Evolutionary conservation across 2,888 invertebrate genomes (phyloP).

Genomic region (Masnerella sp.): DNA sequence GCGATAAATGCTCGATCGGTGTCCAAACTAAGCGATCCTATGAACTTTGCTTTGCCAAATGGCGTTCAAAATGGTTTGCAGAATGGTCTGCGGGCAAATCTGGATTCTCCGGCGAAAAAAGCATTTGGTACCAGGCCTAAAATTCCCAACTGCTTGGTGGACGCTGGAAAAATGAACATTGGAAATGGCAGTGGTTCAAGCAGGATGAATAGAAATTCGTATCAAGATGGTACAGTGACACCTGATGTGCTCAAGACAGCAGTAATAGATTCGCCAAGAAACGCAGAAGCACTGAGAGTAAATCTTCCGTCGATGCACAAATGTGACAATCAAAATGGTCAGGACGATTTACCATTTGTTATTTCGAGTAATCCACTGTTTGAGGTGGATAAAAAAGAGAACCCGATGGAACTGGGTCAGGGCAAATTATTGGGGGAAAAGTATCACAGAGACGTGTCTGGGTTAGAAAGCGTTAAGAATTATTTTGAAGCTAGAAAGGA

Average conservation of each 20-base stretch:
- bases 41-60: conserved; percentile 36
- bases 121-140: conserved; percentile 69
- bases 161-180: conserved; percentile 69
- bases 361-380: conserved; percentile 75
- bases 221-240: conserved; percentile 48
- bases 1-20: conserved; percentile 13
- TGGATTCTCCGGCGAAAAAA: conserved; percentile 46
- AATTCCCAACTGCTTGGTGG: conserved; percentile 61
- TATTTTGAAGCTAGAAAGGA: conserved; percentile 74
- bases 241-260: conserved; percentile 60
- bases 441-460: conserved; percentile 73
- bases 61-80: conserved; percentile 40
- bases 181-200: neutral
- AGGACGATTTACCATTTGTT: conserved; percentile 72
- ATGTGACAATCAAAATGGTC: conserved; percentile 69
- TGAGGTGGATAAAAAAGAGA: conserved; percentile 69
- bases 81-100: conserved; percentile 33
- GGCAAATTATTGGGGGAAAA: conserved; percentile 72
- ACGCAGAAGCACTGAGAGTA: conserved; percentile 69
- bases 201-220: conserved; percentile 53
- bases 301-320: conserved; percentile 70
- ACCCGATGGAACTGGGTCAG: conserved; percentile 68
- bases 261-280: conserved; percentile 67
- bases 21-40: conserved; percentile 54
- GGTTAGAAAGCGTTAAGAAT: conserved; percentile 73